Evolutionary conservation across 2,797 vertebrate genomes (phyloP), one percentile per base, ranked within the genome.

Genomic region (Thalassophryne amazonica): DNA sequence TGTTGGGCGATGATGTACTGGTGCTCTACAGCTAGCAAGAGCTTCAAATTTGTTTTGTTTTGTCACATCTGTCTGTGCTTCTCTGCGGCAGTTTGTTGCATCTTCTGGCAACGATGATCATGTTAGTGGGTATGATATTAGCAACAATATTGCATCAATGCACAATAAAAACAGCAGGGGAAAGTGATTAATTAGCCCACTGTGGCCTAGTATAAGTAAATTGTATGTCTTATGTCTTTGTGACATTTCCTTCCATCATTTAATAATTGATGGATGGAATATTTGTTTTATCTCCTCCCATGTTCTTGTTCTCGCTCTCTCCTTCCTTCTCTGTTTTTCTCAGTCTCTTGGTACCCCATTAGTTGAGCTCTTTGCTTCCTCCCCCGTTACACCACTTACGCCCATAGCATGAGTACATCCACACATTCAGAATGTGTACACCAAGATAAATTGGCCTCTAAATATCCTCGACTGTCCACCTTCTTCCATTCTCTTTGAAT

Each of bases 221-320:
- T 45, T 17, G 33, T 35, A 34, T 61, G 36, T 61, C 18, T 76
- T 46, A 73, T 71, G n/a, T n/a, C n/a, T 69, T 57, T 65, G 40
- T 15, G 16, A 42, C 40, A 59, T 38, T 50, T 45, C 25, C 16
- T 31, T 64, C 49, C 15, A 50, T 60, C 50, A 51, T 60, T 81
- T 63, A 73, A 72, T 78, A 63, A 83, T 69, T 78, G 27, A 75
- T 73, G 31, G 33, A 14, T 13, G 31, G 49, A 69, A 43, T 49
- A 9, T 30, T 27, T 38, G 25, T 46, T 38, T 14, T 6, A 5
- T 7, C 30, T 2, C 14, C 12, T 34, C 22, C 21, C 8, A 6
- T 55, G 31, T 12, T 41, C 20, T 20, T 55, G 35, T 47, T 65
- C 50, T 40, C 13, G 52, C 25, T 56, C 14, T 25, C 14, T 21